Percentiles rank a stretch among this genome's conserved stretches.
Evolutionary conservation across 1,140 invertebrate genomes (phyloP).

Genomic region (Aradophagus sp.): DNA sequence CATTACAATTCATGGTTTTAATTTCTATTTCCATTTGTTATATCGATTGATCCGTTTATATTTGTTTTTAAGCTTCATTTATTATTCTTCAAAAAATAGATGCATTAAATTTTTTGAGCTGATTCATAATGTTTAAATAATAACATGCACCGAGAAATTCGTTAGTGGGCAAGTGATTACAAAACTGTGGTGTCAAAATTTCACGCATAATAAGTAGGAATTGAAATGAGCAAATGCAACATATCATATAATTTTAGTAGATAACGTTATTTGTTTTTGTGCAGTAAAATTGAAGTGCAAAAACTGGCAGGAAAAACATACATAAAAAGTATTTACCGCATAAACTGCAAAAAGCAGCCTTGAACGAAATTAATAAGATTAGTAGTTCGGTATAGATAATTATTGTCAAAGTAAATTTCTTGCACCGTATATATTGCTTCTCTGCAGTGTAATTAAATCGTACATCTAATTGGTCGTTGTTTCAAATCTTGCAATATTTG

Average conservation of each 20-base stretch:
- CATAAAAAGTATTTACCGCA: slow-evolving; percentile 9
- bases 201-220: too few species aligned
- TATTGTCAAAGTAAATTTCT: background rate
- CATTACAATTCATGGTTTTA: too few species aligned
- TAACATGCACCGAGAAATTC: too few species aligned
- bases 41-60: too few species aligned
- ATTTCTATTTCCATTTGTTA: too few species aligned
- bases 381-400: background rate
- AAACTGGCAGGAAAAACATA: slow-evolving; percentile 7
- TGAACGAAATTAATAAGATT: slow-evolving; percentile 13
- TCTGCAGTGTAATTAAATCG: background rate
- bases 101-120: too few species aligned
- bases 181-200: background rate
- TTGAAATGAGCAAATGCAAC: slow-evolving; percentile 1
- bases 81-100: too few species aligned
- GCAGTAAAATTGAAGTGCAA: slow-evolving; percentile 1
- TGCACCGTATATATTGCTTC: background rate
- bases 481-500: too few species aligned
- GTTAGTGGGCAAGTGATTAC: too few species aligned
- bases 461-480: too few species aligned
- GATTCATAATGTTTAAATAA: too few species aligned
- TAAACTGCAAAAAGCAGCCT: slow-evolving; percentile 15
- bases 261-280: slow-evolving; percentile 18
- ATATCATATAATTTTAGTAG: slow-evolving; percentile 16
- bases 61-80: too few species aligned